Percentiles rank a stretch among this genome's conserved stretches.
Evolutionary conservation across 2,888 invertebrate species (phyloP).

Genomic region (Lasioglossum villosulum): DNA sequence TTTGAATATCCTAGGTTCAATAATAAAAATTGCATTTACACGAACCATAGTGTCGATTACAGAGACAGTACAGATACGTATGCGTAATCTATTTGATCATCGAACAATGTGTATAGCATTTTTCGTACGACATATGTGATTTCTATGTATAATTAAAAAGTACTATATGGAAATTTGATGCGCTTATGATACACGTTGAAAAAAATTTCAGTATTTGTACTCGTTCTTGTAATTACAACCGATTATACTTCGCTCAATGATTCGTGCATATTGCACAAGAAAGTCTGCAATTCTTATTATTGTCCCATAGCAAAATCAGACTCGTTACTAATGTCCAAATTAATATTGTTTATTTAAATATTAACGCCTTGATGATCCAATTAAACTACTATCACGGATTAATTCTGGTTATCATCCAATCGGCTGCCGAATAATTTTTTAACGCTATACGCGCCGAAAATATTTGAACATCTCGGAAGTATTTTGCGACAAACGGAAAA

Average conservation of each 20-base stretch:
- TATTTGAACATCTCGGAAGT: conserved; percentile 11
- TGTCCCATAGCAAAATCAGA: conserved; percentile 74
- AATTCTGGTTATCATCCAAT: conserved; percentile 38
- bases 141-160: conserved; percentile 5
- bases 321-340: conserved; percentile 54
- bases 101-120: neutral
- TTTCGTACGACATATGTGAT: conserved; percentile 6
- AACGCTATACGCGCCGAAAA: conserved; percentile 41
- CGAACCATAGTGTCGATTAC: conserved; percentile 52
- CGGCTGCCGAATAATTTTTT: conserved; percentile 12
- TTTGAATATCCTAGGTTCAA: conserved; percentile 80
- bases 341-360: conserved; percentile 49
- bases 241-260: conserved; percentile 26
- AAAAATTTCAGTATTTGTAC: conserved; percentile 14
- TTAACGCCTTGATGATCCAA: conserved; percentile 35
- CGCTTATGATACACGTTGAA: conserved; percentile 16
- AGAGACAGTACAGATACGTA: conserved; percentile 33
- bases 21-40: conserved; percentile 80
- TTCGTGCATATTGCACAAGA: conserved; percentile 72
- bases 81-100: neutral
- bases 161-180: conserved; percentile 24
- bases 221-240: conserved; percentile 14
- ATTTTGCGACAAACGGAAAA: conserved; percentile 2
- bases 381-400: conserved; percentile 59
- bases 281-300: conserved; percentile 78